Conservation (phyloP, 1,140 invertebrate genomes). For the Triops longicaudatus region DNA sequence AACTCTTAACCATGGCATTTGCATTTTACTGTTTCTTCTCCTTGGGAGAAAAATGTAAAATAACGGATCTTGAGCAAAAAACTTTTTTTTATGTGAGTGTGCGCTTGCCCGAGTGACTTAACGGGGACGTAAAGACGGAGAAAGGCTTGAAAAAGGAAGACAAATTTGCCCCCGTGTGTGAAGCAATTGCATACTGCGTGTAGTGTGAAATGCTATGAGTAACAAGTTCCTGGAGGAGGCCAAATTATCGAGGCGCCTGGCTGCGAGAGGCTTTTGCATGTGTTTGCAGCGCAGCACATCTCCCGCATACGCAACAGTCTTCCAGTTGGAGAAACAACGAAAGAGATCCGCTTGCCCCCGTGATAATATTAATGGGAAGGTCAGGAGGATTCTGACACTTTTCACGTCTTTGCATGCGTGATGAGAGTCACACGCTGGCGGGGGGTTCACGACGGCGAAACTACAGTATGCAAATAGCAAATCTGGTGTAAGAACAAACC, state of each 20-base stretch:
- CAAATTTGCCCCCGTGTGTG: constrained; percentile 1
- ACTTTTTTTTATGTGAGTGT: not conserved
- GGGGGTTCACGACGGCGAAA: not conserved
- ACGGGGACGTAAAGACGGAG: not conserved
- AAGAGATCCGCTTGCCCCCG: constrained; percentile 4
- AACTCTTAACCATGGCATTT: not conserved
- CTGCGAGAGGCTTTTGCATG: not conserved
- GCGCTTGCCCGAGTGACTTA: too few relatives aligned
- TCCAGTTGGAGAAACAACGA: not conserved
- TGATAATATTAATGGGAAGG: constrained; percentile 15
- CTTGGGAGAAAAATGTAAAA: not conserved
- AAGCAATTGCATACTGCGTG: not conserved
- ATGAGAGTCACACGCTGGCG: not conserved
- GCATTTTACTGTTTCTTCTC: not conserved
- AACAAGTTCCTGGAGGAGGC: not conserved
- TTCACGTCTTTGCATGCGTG: not conserved
- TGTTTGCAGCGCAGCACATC: not conserved
- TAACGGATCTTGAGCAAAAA: not conserved
- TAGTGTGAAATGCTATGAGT: not conserved
- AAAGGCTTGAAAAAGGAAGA: not conserved
- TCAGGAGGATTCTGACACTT: constrained; percentile 11
- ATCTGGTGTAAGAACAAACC: too few relatives aligned
- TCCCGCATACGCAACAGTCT: not conserved
- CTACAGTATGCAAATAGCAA: too few relatives aligned
- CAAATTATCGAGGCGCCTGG: not conserved